Percentiles rank a stretch among this genome's conserved stretches.
Conservation (phyloP, 2,113 vertebrate genomes). For the Zootoca vivipara region DNA sequence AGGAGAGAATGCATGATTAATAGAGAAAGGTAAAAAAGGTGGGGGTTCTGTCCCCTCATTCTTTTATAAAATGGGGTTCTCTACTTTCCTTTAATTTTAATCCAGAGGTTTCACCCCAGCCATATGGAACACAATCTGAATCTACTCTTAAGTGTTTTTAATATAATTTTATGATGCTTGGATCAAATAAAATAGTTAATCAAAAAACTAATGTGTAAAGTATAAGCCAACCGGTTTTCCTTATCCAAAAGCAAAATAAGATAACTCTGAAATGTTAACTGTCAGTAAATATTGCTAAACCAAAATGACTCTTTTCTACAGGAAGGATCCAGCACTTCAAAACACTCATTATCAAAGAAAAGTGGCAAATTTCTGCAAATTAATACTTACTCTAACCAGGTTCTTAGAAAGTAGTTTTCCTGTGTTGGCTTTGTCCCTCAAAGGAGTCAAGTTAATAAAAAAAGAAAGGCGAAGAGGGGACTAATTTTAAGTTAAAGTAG, state of each 20-base stretch:
- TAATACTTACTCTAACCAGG: neutral
- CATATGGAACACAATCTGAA: neutral
- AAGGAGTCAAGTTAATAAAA: neutral
- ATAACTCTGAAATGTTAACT: neutral
- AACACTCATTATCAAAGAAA: neutral
- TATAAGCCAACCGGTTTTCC: neutral
- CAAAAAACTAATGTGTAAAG: neutral
- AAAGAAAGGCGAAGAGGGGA: neutral
- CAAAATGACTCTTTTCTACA: neutral
- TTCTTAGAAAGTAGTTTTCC: neutral
- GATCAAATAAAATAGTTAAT: neutral
- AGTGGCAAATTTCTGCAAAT: neutral
- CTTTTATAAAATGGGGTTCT: neutral
- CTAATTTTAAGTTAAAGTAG: neutral
- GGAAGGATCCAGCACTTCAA: neutral
- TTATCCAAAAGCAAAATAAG: neutral
- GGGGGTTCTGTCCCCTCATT: neutral
- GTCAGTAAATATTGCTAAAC: neutral
- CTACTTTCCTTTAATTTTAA: neutral
- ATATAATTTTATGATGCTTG: neutral
- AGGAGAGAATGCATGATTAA: neutral
- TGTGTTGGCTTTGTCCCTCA: neutral
- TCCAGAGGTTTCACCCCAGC: neutral
- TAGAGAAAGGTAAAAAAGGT: neutral
- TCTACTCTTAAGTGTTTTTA: neutral